Conservation (phyloP, 2,888 invertebrate genomes). For the Nasonovia ribisnigri region DNA sequence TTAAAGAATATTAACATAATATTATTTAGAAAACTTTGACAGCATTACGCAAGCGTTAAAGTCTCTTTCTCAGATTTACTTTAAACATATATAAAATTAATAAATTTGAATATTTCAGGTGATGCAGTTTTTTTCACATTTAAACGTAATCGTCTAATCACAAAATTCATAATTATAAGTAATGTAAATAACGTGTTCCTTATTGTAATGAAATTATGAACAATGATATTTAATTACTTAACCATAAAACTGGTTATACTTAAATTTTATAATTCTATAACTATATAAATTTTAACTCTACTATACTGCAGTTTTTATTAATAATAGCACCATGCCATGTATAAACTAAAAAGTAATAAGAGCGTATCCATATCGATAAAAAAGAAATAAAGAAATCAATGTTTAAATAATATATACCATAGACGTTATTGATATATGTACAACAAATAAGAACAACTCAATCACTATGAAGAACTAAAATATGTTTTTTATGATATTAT, state of each 20-base stretch:
- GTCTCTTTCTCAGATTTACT: neutral
- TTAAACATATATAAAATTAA: neutral
- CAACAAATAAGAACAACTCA: neutral
- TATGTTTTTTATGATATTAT: conserved; percentile 19
- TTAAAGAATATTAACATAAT: conserved; percentile 7
- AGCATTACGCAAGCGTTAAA: conserved; percentile 27
- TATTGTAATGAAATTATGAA: neutral
- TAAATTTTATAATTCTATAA: neutral
- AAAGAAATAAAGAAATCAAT: neutral
- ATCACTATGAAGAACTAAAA: neutral
- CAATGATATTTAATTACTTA: neutral
- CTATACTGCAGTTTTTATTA: neutral
- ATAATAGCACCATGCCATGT: neutral
- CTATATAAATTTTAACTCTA: neutral
- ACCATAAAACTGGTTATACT: neutral
- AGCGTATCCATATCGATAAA: neutral
- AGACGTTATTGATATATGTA: neutral
- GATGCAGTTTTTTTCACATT: neutral
- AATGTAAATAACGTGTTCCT: neutral
- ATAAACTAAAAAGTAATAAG: neutral
- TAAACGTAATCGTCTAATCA: neutral
- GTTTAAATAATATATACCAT: neutral
- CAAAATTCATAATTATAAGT: neutral
- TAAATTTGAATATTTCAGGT: neutral
- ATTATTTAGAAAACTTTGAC: conserved; percentile 10